A percentile compares a stretch with the other conserved stretches of the same genome.
Evolutionary conservation across 2,113 vertebrate genomes (phyloP).

Genomic region (Octodon degus): DNA sequence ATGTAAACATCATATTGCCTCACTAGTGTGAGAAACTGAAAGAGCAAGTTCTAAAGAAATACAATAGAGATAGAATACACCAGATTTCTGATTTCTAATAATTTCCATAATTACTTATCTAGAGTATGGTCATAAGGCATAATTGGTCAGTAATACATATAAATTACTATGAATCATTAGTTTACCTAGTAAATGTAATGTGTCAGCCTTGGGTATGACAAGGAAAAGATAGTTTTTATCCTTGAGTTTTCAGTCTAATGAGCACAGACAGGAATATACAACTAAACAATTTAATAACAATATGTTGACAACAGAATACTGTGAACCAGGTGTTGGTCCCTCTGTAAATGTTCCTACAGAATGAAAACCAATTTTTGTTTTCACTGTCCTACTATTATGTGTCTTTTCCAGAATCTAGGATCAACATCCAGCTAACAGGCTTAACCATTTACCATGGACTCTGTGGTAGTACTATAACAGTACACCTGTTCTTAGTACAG

Average conservation of each 20-base stretch:
- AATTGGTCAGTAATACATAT: neutral
- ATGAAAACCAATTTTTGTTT: neutral
- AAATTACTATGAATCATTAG: neutral
- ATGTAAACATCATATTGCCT: too few species aligned
- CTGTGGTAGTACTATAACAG: neutral
- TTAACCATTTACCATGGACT: neutral
- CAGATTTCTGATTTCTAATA: neutral
- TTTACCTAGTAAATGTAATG: neutral
- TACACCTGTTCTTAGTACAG: neutral
- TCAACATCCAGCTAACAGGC: neutral
- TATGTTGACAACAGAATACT: neutral
- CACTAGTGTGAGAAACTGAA: too few species aligned
- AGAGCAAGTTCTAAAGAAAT: too few species aligned
- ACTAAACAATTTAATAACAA: neutral
- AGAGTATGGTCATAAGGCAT: neutral
- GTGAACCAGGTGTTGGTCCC: neutral
- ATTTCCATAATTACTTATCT: neutral
- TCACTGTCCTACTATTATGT: neutral
- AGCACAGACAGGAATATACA: neutral
- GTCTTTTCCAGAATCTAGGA: neutral
- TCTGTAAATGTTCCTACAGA: neutral
- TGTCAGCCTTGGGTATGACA: neutral
- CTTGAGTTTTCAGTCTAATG: constrained; percentile 1
- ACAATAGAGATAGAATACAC: neutral
- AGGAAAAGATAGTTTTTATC: neutral